phyloP scores from a whole-genome alignment of 2,113 vertebrate species.

The Capreolus pygargus region DNA sequence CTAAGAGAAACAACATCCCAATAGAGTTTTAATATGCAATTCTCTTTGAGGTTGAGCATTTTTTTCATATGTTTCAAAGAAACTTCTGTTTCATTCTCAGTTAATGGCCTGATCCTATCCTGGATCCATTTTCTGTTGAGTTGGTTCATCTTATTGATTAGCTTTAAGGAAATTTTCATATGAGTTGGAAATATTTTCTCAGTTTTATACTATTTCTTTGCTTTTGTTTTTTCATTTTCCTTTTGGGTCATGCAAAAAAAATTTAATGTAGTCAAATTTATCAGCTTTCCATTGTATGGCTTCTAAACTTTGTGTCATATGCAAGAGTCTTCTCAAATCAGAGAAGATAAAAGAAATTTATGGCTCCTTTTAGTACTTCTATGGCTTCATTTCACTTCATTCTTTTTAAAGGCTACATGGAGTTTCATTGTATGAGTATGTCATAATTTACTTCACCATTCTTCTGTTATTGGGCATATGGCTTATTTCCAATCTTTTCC shows the following conservation, averaged over 20 bases:
- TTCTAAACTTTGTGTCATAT: background rate
- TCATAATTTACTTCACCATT: background rate
- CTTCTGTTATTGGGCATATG: background rate
- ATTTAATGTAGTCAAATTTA: background rate
- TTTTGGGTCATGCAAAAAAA: background rate
- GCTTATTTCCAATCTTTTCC: background rate
- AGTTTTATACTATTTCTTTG: background rate
- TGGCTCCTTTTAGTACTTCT: constrained; percentile 46
- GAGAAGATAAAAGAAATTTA: constrained; percentile 51
- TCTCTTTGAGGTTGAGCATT: background rate
- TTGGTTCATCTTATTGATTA: background rate
- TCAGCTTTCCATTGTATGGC: constrained; percentile 5
- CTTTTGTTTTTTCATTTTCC: background rate
- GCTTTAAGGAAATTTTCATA: background rate
- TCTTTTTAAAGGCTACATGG: constrained; percentile 33
- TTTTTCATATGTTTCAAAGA: background rate
- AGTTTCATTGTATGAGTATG: background rate
- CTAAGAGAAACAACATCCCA: background rate
- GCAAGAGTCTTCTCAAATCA: constrained; percentile 16
- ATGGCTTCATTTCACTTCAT: constrained; percentile 1
- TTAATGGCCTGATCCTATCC: background rate
- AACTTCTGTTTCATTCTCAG: background rate
- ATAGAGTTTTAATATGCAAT: background rate
- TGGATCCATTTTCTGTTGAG: background rate
- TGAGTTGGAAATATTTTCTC: background rate